Evolutionary conservation across 2,113 vertebrate species (phyloP).

Genomic region (Rafetus swinhoei): DNA sequence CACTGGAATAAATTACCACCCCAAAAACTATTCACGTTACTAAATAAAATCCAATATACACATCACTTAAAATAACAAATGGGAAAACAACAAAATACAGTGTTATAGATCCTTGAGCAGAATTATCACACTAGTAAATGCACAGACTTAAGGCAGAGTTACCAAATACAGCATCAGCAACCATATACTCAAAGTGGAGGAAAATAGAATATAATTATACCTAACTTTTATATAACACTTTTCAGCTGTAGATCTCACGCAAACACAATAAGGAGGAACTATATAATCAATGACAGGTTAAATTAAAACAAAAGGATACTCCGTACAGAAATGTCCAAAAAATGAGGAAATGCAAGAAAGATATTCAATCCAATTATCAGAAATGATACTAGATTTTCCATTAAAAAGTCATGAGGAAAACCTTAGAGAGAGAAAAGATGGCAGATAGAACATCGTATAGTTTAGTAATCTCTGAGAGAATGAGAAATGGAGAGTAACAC

Average conservation of each 20-base stretch:
- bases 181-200: fast-evolving
- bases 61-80: no score
- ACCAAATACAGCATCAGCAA: fast-evolving
- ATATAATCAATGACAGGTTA: neutral
- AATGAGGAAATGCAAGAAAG: neutral
- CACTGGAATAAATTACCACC: neutral
- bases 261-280: neutral
- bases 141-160: neutral
- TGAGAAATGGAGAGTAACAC: neutral
- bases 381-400: neutral
- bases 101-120: neutral
- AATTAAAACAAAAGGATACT: neutral
- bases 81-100: neutral
- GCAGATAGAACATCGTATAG: neutral
- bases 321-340: fast-evolving
- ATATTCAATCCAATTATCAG: neutral
- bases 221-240: neutral
- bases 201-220: neutral
- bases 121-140: neutral
- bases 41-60: neutral
- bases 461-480: neutral
- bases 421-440: fast-evolving
- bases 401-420: neutral
- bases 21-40: no score
- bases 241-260: neutral